Evolutionary conservation across 2,797 vertebrate species (phyloP), one percentile per base, ranked within the genome.

Genomic region (Chromis chromis): DNA sequence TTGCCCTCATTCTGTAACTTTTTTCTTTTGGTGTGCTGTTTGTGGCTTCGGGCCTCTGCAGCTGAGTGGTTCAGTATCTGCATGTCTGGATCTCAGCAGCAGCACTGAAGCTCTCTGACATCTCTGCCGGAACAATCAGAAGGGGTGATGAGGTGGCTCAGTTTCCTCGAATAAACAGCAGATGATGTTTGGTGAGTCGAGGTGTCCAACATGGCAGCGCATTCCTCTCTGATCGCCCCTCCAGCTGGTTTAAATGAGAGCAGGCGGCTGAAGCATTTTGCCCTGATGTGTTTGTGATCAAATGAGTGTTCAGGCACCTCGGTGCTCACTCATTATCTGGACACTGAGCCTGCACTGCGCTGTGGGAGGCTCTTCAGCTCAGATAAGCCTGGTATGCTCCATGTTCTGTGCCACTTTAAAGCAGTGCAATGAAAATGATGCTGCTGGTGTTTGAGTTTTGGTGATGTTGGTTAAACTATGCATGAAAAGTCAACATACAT

Each of bases 201-300:
- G 72, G 55, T 64, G 68, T 85, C 73, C 57, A 83, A 57, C 44
- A 77, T 72, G 59, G 76, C 44, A 40, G 71, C 71, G 63, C 74
- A 74, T 87, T 85, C 78, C 69, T 50, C 36, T 75, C 82, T 78
- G 84, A 88, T 91, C 81, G 36, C 83, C 83, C 76, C 79, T 76
- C 71, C 71, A 76, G 66, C 68, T 60, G 78, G 76, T 92, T 85
- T 82, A 76, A 88, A 84, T 54, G 68, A 84, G 72, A 79, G 66
- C 63, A 52, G 63, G 63, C 67, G 52, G 72, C 74, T 76, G 74
- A 73, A 59, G 66, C 59, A 36, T 82, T 76, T 78, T 56, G 25
- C 65, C 67, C 82, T 70, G 83, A 87, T 84, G 74, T 85, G 85
- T 86, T 78, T 85, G 81, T 87, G 89, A 89, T 93, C 78, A 84